phyloP scores from a whole-genome alignment of 92 coral and sea anemone genomes.

The Epizoanthus rinbou region DNA sequence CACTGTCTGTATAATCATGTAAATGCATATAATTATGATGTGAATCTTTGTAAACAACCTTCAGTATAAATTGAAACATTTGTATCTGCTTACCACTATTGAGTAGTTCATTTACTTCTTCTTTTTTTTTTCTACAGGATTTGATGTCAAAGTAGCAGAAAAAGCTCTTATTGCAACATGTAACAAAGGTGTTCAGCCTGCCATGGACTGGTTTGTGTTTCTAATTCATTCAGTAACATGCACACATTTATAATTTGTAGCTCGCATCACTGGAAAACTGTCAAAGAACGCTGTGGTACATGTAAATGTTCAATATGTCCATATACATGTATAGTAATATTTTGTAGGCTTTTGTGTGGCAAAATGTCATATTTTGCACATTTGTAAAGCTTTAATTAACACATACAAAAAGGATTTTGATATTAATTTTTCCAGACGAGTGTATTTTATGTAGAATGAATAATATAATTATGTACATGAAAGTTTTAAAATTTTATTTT shows the following conservation, averaged over 20 bases:
- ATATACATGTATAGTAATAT: background rate
- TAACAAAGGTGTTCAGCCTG: slow-evolving; percentile 94
- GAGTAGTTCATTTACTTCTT: background rate
- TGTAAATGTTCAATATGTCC: too few species aligned
- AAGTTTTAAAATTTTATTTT: background rate
- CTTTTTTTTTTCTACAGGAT: slow-evolving; percentile 55
- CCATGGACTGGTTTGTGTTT: slow-evolving; percentile 91
- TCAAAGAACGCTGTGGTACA: too few species aligned
- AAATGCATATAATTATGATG: too few species aligned
- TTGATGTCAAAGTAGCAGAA: slow-evolving; percentile 76
- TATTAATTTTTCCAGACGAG: too few species aligned
- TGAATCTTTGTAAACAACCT: too few species aligned
- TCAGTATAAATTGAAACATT: too few species aligned
- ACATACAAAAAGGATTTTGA: background rate
- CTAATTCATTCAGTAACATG: background rate
- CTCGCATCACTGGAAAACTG: too few species aligned
- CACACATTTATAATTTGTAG: too few species aligned
- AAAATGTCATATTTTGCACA: background rate
- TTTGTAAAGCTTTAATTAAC: too few species aligned
- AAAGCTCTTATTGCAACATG: slow-evolving; percentile 81
- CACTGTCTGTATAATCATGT: too few species aligned
- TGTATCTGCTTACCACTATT: too few species aligned
- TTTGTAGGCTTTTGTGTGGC: background rate
- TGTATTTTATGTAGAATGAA: too few species aligned
- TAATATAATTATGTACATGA: background rate